Conservation (phyloP, 2,113 vertebrate species). For the Myrmecophaga tridactyla region DNA sequence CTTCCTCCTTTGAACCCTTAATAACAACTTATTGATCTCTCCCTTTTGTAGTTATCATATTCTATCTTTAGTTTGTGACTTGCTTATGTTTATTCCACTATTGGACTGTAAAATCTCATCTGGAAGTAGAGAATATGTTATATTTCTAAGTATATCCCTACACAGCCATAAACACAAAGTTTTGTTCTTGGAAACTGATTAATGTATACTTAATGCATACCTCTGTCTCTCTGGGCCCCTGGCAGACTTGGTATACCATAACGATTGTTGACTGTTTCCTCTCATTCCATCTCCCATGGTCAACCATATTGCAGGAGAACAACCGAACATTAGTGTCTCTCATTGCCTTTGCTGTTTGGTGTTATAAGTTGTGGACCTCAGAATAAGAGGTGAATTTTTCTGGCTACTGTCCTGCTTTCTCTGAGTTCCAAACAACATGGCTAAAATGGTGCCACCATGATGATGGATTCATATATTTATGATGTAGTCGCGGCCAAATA, state of each 20-base stretch:
- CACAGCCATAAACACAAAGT: background rate
- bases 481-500: background rate
- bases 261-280: background rate
- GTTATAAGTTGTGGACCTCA: background rate
- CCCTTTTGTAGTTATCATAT: background rate
- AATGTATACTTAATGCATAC: background rate
- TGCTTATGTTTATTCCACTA: background rate
- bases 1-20: background rate
- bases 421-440: background rate
- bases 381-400: background rate
- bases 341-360: background rate
- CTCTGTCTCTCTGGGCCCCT: background rate
- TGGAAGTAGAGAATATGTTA: background rate
- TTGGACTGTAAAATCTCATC: background rate
- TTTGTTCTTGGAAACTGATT: background rate
- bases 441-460: background rate
- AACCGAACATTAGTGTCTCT: background rate
- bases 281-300: background rate
- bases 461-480: background rate
- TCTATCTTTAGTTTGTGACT: background rate
- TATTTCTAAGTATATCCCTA: background rate
- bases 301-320: background rate
- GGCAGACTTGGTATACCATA: background rate
- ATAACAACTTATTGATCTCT: background rate
- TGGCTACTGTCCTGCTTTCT: background rate